phyloP scores from a whole-genome alignment of 2,113 vertebrate genomes.

The Polypterus bichir region DNA sequence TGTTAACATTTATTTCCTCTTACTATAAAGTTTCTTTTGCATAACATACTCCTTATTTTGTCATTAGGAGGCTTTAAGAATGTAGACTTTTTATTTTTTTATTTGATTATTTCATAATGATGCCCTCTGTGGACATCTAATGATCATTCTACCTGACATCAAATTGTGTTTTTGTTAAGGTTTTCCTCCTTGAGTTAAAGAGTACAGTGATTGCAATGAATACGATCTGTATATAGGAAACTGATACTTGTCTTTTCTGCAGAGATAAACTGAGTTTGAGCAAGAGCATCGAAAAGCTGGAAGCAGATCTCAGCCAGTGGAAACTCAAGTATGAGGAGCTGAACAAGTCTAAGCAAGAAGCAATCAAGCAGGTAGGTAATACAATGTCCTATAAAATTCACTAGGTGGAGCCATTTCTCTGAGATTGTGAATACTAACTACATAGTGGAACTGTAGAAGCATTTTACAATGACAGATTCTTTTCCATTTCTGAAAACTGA shows the following conservation, averaged over 20 bases:
- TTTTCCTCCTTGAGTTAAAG: too few relatives aligned
- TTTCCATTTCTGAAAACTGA: too few relatives aligned
- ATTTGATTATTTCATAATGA: too few relatives aligned
- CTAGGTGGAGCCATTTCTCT: background rate
- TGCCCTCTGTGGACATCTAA: too few relatives aligned
- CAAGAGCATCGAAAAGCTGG: slow-evolving; percentile 86
- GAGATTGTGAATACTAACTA: too few relatives aligned
- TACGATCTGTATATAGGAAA: slow-evolving; percentile 19
- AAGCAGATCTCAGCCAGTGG: slow-evolving; percentile 83
- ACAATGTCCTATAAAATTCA: background rate
- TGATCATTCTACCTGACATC: too few relatives aligned
- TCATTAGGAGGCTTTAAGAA: background rate
- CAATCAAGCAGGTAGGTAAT: slow-evolving; percentile 74
- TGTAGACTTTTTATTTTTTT: background rate
- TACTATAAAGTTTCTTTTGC: background rate
- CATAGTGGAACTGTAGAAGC: too few relatives aligned
- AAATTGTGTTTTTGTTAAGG: too few relatives aligned
- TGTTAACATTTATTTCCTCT: too few relatives aligned
- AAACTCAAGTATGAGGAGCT: slow-evolving; percentile 91
- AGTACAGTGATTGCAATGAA: too few relatives aligned
- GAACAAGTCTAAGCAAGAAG: slow-evolving; percentile 86
- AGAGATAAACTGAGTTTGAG: slow-evolving; percentile 84
- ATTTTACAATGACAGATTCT: too few relatives aligned
- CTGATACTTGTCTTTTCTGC: slow-evolving; percentile 28
- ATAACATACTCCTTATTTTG: background rate